These are phyloP conservation scores for Hephaestus fuliginosus DNA, from an alignment of 2,797 vertebrate species.

Conservation along the genomic window DNA sequence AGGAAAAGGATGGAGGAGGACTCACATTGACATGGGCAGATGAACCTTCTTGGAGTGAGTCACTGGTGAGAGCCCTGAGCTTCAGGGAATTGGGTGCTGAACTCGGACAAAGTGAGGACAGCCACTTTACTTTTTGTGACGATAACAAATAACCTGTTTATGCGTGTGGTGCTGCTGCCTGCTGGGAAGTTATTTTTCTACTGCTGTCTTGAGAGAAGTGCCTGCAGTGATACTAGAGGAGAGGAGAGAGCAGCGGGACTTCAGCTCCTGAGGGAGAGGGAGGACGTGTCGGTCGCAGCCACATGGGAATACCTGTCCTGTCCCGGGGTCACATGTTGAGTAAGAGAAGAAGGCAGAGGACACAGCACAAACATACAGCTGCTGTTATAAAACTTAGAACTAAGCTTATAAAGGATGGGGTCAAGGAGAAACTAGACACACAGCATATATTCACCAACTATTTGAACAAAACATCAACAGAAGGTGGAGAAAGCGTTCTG, in stretches of 20 bases:
- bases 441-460: not conserved
- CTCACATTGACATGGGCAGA: conserved; percentile 26
- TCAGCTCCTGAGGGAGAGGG: conserved; percentile 30
- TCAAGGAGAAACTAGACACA: conserved; percentile 20
- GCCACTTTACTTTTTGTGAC: conserved; percentile 40
- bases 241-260: conserved; percentile 26
- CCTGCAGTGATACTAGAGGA: conserved; percentile 35
- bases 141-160: conserved; percentile 48
- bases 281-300: conserved; percentile 18
- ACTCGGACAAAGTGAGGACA: conserved; percentile 40
- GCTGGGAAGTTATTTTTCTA: conserved; percentile 47
- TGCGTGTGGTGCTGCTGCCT: conserved; percentile 12
- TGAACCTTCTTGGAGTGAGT: conserved; percentile 23
- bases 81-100: conserved; percentile 31
- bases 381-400: not conserved
- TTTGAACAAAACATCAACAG: conserved; percentile 1
- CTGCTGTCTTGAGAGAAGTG: conserved; percentile 26
- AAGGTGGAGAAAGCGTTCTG: conserved; percentile 5
- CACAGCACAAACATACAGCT: conserved; percentile 21
- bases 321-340: conserved; percentile 41
- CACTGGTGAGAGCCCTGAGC: conserved; percentile 16
- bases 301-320: conserved; percentile 54
- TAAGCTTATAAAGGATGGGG: conserved; percentile 11
- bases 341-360: conserved; percentile 39
- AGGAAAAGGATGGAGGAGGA: conserved; percentile 13